These are phyloP conservation scores for Gymnothorax javanicus DNA, from an alignment of 2,797 vertebrate species.

Conservation along the genomic window DNA sequence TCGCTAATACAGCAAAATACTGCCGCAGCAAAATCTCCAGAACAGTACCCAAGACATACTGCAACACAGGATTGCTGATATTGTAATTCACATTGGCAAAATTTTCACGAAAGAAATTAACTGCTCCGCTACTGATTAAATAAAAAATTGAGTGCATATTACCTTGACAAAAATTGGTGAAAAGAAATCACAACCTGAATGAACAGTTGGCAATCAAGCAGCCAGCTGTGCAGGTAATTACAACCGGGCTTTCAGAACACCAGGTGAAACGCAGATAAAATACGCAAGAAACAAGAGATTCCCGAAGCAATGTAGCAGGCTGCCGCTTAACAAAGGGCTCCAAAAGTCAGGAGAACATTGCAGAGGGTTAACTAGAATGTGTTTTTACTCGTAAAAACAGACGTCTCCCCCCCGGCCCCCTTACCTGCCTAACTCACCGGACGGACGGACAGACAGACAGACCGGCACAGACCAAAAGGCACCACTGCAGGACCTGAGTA, in stretches of 20 bases:
- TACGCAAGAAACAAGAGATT: constrained; percentile 23
- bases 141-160: neutral
- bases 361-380: constrained; percentile 41
- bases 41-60: neutral
- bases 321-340: constrained; percentile 39
- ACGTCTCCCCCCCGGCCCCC: too few relatives aligned
- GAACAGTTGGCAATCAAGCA: constrained; percentile 15
- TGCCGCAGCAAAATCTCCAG: neutral
- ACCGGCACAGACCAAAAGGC: too few relatives aligned
- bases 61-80: neutral
- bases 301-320: constrained; percentile 30
- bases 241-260: constrained; percentile 6
- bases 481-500: too few relatives aligned
- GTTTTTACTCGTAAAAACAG: too few relatives aligned
- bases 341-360: constrained; percentile 36
- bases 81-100: neutral
- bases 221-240: neutral
- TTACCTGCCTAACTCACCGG: too few relatives aligned
- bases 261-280: neutral
- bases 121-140: neutral
- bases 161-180: neutral
- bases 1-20: neutral
- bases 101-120: neutral
- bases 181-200: neutral
- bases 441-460: too few relatives aligned